Evolutionary conservation across 2,113 vertebrate species (phyloP), one percentile per base, ranked within the genome.

Genomic region (Vulpes lagopus): DNA sequence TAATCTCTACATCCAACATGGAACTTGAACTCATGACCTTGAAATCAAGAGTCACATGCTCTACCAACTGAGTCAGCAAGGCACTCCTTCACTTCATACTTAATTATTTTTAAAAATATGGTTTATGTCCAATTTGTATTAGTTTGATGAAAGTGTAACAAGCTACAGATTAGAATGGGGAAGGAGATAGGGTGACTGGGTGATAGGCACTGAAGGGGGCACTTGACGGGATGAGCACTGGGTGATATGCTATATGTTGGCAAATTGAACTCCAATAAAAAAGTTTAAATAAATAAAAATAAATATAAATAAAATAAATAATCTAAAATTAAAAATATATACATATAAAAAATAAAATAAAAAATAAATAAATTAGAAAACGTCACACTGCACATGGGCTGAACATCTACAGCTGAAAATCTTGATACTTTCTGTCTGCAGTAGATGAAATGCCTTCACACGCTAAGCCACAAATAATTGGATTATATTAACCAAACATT

Each of bases 401-500:
- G 23, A 64, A 60, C 22, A 67, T 84, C 89, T 83, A 15, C 74
- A 80, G 59, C 25, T 59, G 51, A 55, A 73, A 65, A 64, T 93
- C 71, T 89, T 88, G 20, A 71, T 82, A 91, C 35, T 79, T 71
- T 49, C 59, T 73, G 49, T 96, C 32, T 35, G 49, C 65, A 95
- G 64, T 71, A 81, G 60, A 49, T 92, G 64, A 67, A 92, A 88
- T 94, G 93, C 38, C 78, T 89, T 84, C 57, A 83, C 51, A 74
- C n/a, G 53, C 35, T 12, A 69, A 67, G 64, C 60, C 38, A 74
- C 14, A 78, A 81, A 8, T 81, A 81, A 76, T 85, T 81, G 57
- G 79, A 74, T 74, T 91, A 35, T 6, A 49, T 73, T 91, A 92
- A 67, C 10, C 22, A 84, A 87, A 94, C 78, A 11, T 79, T 19